Conservation (phyloP, 2,113 vertebrate species). For the Hypanus sabinus region DNA sequence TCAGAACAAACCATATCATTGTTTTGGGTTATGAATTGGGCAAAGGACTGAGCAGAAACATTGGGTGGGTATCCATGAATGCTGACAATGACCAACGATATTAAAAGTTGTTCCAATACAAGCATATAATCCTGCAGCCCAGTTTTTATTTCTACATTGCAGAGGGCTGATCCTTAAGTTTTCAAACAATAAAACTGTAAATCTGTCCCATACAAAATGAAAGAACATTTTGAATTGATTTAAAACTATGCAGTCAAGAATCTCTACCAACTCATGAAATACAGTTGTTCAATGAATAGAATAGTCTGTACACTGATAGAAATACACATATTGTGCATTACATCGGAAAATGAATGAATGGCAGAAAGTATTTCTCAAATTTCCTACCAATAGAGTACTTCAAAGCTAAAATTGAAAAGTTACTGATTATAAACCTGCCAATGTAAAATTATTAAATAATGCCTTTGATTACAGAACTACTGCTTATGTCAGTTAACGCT, state of each 20-base stretch:
- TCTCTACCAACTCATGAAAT: not conserved
- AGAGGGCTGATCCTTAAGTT: not conserved
- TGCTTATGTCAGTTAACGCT: not conserved
- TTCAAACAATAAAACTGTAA: not conserved
- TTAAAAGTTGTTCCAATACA: not conserved
- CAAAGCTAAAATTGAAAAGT: not conserved
- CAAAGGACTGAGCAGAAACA: not conserved
- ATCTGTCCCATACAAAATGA: not conserved
- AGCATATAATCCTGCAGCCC: not conserved
- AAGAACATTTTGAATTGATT: not conserved
- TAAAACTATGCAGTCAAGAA: not conserved
- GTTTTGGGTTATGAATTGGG: not conserved
- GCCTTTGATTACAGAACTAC: not conserved
- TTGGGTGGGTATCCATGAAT: not conserved
- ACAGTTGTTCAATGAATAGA: not conserved
- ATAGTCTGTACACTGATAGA: not conserved
- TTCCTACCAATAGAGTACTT: not conserved
- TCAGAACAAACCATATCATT: not conserved
- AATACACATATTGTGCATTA: not conserved
- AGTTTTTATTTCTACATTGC: not conserved
- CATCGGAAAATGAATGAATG: not conserved
- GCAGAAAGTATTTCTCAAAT: not conserved
- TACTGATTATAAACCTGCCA: not conserved
- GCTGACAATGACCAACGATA: not conserved
- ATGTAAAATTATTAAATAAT: not conserved